Base-by-base conservation (phyloP, 2,113 vertebrate species). In the Nesoenas mayeri region DNA sequence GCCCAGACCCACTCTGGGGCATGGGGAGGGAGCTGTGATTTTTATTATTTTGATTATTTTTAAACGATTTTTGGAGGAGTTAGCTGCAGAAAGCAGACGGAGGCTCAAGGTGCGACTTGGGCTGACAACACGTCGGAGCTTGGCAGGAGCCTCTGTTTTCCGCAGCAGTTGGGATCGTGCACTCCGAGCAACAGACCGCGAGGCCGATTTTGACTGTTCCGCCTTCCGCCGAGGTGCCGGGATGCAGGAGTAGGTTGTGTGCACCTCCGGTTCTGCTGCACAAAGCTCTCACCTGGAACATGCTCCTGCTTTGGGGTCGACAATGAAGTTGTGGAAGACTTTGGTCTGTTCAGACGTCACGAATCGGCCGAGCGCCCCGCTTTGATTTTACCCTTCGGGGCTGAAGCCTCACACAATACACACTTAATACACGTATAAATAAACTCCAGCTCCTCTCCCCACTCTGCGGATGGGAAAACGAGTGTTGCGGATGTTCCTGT, bases 301-400 rank as follows among this genome's bases (percentile, higher is more conserved):
- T 0, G 10, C 65, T 62, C 38, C 79, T 12, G 53, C 48, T 25
- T 5, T 5, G 7, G 28, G 78, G 42, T 14, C 12, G 6, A 2
- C 1, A 0, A 2, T 0, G 0, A 6, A 2, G 12, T 48, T 61
- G 34, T 54, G 61, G 72, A 65, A 34, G 48, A 31, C 16, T 11
- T 79, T 5, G 2, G 11, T 20, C 56, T 2, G 0, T 26, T 60
- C 58, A 13, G 9, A 9, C 9, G 14, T 31, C 9, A 15, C 0
- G 1, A 5, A 2, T 32, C 56, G 5, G 60, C 10, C 0, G 5
- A 26, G 56, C 1, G 40, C 31, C 38, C 10, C 0, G 0, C 22
- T 58, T 51, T 56, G 50, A 58, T 40, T 19, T 2, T 61, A 16
- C 26, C 6, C 25, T 44, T 15, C 10, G n/a, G 38, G 32, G 53